A percentile compares a stretch with the other conserved stretches of the same genome.
Conservation (phyloP, 1,140 invertebrate genomes). For the Drosophila saltans region DNA sequence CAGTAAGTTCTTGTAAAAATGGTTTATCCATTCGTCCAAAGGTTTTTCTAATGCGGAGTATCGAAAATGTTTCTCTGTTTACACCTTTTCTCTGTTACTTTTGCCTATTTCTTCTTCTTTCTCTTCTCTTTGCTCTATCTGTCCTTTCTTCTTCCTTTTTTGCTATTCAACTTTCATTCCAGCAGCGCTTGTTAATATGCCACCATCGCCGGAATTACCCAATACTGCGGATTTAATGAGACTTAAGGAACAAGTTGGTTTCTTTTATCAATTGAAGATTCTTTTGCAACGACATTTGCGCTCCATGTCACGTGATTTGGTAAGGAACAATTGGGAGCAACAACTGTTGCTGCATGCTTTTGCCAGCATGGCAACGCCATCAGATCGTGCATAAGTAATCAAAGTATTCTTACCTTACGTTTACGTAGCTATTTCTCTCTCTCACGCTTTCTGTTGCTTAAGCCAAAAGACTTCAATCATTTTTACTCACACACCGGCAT, state of each 20-base stretch:
- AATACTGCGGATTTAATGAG: slow-evolving; percentile 37
- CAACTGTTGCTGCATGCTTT: too few species aligned
- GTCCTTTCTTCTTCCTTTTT: slow-evolving; percentile 23
- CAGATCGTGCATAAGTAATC: too few species aligned
- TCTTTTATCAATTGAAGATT: slow-evolving; percentile 63
- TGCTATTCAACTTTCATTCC: slow-evolving; percentile 44
- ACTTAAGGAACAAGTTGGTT: slow-evolving; percentile 63
- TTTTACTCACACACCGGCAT: too few species aligned
- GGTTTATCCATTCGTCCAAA: not conserved
- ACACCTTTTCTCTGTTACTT: not conserved
- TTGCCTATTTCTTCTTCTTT: slow-evolving; percentile 9
- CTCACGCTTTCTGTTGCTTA: too few species aligned
- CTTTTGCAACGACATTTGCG: slow-evolving; percentile 52
- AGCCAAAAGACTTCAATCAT: too few species aligned
- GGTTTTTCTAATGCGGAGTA: slow-evolving; percentile 13
- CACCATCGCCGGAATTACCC: not conserved
- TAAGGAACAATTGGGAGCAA: slow-evolving; percentile 4
- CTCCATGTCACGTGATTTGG: slow-evolving; percentile 66
- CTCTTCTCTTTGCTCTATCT: slow-evolving; percentile 62
- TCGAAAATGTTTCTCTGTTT: slow-evolving; percentile 4
- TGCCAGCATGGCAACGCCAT: too few species aligned
- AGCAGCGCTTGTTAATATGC: slow-evolving; percentile 61
- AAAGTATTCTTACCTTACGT: too few species aligned
- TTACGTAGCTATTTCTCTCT: too few species aligned
- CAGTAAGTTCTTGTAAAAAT: slow-evolving; percentile 54